Evolutionary conservation across 2,797 vertebrate genomes (phyloP), one percentile per base, ranked within the genome.

Genomic region (Podarcis lilfordi): DNA sequence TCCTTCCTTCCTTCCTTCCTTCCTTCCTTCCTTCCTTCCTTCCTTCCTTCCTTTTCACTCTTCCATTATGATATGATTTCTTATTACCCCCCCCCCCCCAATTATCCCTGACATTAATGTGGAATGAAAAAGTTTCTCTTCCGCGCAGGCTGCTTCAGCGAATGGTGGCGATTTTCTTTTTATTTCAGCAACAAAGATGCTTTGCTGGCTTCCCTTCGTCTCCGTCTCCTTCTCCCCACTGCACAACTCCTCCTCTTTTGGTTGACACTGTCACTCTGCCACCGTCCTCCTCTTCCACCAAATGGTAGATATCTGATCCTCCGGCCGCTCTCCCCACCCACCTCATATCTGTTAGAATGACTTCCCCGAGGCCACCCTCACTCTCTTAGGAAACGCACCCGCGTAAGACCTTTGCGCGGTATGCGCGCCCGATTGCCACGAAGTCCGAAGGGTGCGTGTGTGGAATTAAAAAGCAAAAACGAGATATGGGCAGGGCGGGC

Each of bases 1-100:
- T 45, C 43, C 43, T 45, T 45, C 43, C 43, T 45, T 77, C 82
- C 85, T 75, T 91, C 82, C 78, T 82, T 85, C 86, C 88, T 82
- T 91, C 82, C 79, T 78, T 25, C 37, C 43, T 86, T 43, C 61
- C 40, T 23, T 55, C 50, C 27, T 61, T 21, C 71, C 9, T 5
- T 90, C 89, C 50, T 50, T 50, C 50, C 11, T 50, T 55, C 50
- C 50, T 55, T 13, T 15, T 15, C 50, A 76, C 85, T 85, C 68
- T 82, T 74, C 45, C 15, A 17, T 79, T 17, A 27, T 19, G 15
- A 11, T 55, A 5, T 0, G 32, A 29, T 13, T 80, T 59, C 85
- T 80, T n/a, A 19, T 80, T 27, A 35, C 15, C 17, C 23, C 21
- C 43, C 15, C 50, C 27, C 29, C 2, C 21, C 86, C 50, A 32